Base-by-base conservation (phyloP, 2,888 invertebrate species). In the Lasioglossum lativentre region DNA sequence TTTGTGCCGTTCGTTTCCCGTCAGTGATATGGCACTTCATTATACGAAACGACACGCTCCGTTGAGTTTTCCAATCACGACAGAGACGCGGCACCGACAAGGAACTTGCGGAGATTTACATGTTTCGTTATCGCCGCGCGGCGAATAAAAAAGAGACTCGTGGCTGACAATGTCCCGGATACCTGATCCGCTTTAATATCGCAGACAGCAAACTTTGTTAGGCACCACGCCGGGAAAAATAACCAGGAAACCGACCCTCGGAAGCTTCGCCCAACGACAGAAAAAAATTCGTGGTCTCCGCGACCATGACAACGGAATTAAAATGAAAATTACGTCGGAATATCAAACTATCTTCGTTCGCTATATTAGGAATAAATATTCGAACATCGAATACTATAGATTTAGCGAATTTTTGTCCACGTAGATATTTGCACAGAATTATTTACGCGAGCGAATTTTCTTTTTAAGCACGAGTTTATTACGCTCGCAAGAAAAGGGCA, bases 1-100 rank as follows among this genome's bases (percentile, higher is more conserved):
- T 73, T 74, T 68, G 56, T 16, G 45, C 59, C 56, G 68, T 66
- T 75, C 83, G 63, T 70, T 75, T 83, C 79, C 83, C 78, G 82
- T 81, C 80, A 56, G 42, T 71, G 82, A 89, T 87, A 82, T 80
- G 90, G 56, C 80, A 88, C 82, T 86, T 89, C 81, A 80, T 89
- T 89, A 88, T 71, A 79, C 66, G 56, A 71, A 68, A 81, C 79
- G 80, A 80, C 81, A 66, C 68, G 78, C 83, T 66, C 76, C 73
- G 86, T 80, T 72, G 80, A 66, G 80, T 76, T 83, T 88, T 80
- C 88, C 80, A 80, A 88, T 88, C 86, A 80, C 80, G 34, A 14
- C 56, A 63, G 78, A 78, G 34, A 34, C 73, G n/a, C 75, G 42
- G 19, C 19, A 34, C 38, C 38, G 56, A 78, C 77, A 66, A 74